A percentile compares a stretch with the other conserved stretches of the same genome.
These are phyloP conservation scores for Zaprionus capensis DNA, from an alignment of 1,140 invertebrate genomes.

Conservation along the genomic window DNA sequence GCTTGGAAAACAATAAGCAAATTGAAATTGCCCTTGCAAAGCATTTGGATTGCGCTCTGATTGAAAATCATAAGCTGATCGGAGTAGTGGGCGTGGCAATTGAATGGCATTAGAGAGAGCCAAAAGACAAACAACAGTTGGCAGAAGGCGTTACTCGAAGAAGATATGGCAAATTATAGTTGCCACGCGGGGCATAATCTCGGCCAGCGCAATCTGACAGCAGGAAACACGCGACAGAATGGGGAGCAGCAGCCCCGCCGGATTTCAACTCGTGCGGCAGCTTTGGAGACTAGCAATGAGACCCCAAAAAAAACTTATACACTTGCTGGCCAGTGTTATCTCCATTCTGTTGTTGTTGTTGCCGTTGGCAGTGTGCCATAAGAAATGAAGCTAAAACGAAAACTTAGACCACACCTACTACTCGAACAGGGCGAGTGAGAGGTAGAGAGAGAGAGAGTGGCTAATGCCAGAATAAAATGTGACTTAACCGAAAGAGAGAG, in stretches of 20 bases:
- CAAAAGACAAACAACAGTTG: background rate
- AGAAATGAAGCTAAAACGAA: conserved; percentile 42
- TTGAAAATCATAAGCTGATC: conserved; percentile 52
- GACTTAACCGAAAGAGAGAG: conserved; percentile 24
- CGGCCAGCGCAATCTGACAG: conserved; percentile 46
- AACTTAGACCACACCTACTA: conserved; percentile 33
- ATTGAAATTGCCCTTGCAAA: conserved; percentile 28
- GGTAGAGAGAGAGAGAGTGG: conserved; percentile 15
- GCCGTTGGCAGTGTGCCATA: conserved; percentile 21
- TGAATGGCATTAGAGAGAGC: conserved; percentile 53
- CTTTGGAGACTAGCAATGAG: conserved; percentile 32
- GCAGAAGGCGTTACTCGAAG: background rate
- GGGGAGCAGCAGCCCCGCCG: background rate
- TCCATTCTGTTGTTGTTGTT: conserved; percentile 15
- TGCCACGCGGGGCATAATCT: conserved; percentile 62
- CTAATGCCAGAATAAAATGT: conserved; percentile 43
- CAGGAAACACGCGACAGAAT: background rate
- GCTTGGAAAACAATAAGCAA: conserved; percentile 43
- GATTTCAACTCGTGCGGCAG: conserved; percentile 22
- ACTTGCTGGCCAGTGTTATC: conserved; percentile 39
- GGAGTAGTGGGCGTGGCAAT: conserved; percentile 24
- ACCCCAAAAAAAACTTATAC: conserved; percentile 14
- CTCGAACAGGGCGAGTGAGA: background rate
- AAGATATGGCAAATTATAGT: conserved; percentile 43
- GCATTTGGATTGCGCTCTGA: conserved; percentile 64